Base-by-base conservation (phyloP, 2,113 vertebrate genomes). In the Trematomus loennbergii region DNA sequence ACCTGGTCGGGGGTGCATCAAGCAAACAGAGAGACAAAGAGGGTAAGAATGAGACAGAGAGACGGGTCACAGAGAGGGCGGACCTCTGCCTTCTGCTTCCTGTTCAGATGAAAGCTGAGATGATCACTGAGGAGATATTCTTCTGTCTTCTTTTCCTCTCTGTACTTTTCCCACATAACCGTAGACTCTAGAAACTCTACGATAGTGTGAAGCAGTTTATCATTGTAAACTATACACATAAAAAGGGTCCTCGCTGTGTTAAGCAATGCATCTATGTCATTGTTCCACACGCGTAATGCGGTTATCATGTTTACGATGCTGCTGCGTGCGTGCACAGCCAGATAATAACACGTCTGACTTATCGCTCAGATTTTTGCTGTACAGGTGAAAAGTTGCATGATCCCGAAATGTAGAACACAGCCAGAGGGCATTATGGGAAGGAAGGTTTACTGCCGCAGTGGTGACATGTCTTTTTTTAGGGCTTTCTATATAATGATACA, bases 251-350 rank as follows among this genome's bases (percentile, higher is more conserved):
- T 53, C 5, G 2, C 9, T 12, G 43, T 69, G 65, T 54, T 65
- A 22, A 58, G 20, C 25, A 18, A 83, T 82, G 58, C 25, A 60
- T 68, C 65, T 54, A 1, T 60, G 52, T 63, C 59, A 68, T 55
- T 11, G 61, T 7, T 79, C 29, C 45, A 20, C 29, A 60, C 29
- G 58, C 79, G 6, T 62, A 73, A 63, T 70, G 68, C 3, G 0
- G 75, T 85, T 60, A 2, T 72, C 64, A 29, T 72, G 72, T 77
- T 75, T 60, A 48, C 40, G 36, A 77, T 63, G 59, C 55, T 43
- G 53, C 54, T 29, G 54, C 12, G 8, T 36, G 55, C 52, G 60
- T 74, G 18, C 12, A 12, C 3, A 13, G 50, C 8, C 29, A 53
- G 50, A 63, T 57, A 43, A 18, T 2, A 17, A 1, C 1, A 59